phyloP scores from a whole-genome alignment of 2,888 invertebrate species.

The Lochmaea capreae region DNA sequence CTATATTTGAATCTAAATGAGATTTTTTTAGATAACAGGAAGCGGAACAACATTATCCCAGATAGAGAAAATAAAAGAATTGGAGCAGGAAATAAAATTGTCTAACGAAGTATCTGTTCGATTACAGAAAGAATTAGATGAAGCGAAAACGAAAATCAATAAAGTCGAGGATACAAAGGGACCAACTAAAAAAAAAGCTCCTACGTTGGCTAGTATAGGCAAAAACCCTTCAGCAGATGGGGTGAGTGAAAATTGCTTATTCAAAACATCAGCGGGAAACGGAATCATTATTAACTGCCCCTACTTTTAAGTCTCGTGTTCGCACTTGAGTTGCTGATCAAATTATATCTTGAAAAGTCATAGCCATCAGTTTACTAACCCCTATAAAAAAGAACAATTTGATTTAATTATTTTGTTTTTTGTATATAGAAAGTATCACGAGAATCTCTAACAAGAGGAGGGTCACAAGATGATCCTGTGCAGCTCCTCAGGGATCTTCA shows the following conservation, averaged over 20 bases:
- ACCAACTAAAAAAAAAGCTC: constrained; percentile 69
- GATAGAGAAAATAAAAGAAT: constrained; percentile 77
- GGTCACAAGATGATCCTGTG: constrained; percentile 84
- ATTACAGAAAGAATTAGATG: constrained; percentile 78
- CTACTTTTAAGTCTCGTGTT: too few species aligned
- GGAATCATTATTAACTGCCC: too few species aligned
- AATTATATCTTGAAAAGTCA: too few species aligned
- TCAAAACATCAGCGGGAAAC: neutral
- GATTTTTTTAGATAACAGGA: constrained; percentile 62
- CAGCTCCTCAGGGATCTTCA: constrained; percentile 88
- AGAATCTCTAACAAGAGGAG: constrained; percentile 80
- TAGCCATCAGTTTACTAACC: too few species aligned
- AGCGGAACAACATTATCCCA: constrained; percentile 73
- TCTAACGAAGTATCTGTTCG: constrained; percentile 80
- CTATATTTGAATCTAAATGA: constrained; percentile 31
- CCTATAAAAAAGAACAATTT: too few species aligned
- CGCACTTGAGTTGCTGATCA: too few species aligned
- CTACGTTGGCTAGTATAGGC: constrained; percentile 69
- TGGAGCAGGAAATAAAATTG: constrained; percentile 88
- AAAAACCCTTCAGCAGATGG: constrained; percentile 72
- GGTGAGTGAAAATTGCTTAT: constrained; percentile 62
- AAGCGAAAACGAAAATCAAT: constrained; percentile 71
- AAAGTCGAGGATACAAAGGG: constrained; percentile 61
- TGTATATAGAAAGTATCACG: constrained; percentile 74
- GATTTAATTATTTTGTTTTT: constrained; percentile 39